A percentile compares a stretch with the other conserved stretches of the same genome.
phyloP scores from a whole-genome alignment of 2,113 vertebrate genomes.

The Ancistrus triradiatus region DNA sequence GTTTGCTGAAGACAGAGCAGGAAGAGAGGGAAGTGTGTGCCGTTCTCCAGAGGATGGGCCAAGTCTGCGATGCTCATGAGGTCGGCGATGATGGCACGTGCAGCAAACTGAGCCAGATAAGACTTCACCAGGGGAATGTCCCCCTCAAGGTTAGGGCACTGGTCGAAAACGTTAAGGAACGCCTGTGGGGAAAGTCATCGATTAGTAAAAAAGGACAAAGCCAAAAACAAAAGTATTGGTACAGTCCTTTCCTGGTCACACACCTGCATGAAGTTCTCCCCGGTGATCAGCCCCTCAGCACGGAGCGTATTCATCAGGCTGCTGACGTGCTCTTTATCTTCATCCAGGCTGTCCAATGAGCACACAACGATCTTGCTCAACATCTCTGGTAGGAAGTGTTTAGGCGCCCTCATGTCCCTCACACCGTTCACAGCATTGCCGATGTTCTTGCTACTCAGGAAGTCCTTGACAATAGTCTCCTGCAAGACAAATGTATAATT shows the following conservation, averaged over 20 bases:
- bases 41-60: conserved; percentile 93
- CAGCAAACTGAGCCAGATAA: conserved; percentile 95
- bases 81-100: conserved; percentile 90
- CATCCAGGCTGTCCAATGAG: conserved; percentile 89
- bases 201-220: not conserved
- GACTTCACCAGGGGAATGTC: conserved; percentile 97
- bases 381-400: conserved; percentile 96
- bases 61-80: conserved; percentile 92
- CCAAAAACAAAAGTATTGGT: too few relatives aligned
- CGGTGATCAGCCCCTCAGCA: conserved; percentile 86
- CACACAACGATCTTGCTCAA: conserved; percentile 87
- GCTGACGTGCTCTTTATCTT: conserved; percentile 92
- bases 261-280: conserved; percentile 98
- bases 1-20: conserved; percentile 97
- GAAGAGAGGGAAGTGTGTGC: conserved; percentile 97
- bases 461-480: conserved; percentile 88
- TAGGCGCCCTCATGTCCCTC: conserved; percentile 92
- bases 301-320: conserved; percentile 86
- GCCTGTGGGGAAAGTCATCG: conserved; percentile 69
- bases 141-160: conserved; percentile 92
- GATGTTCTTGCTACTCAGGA: conserved; percentile 85
- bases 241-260: too few relatives aligned
- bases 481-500: conserved; percentile 49
- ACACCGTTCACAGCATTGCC: conserved; percentile 82
- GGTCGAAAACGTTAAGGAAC: conserved; percentile 91